These are phyloP conservation scores for Trissolcus japonicus DNA, from an alignment of 2,888 invertebrate genomes.

Conservation along the genomic window DNA sequence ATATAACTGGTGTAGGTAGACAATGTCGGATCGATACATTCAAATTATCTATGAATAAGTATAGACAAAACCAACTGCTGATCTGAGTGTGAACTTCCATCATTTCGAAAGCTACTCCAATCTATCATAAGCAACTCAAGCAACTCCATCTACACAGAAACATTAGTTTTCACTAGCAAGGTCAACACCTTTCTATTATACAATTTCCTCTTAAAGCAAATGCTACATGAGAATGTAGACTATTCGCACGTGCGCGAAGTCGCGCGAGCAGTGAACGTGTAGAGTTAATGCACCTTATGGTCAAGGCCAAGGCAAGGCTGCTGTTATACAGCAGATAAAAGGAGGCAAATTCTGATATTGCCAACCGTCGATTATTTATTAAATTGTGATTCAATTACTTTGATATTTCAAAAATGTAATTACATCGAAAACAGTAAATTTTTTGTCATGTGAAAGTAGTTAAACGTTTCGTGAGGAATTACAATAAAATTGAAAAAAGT, in stretches of 20 bases:
- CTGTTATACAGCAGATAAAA: slow-evolving; percentile 32
- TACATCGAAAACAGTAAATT: no score
- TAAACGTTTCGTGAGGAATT: no score
- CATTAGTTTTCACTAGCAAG: slow-evolving; percentile 52
- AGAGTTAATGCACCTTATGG: slow-evolving; percentile 48
- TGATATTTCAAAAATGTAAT: no score
- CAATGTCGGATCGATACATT: slow-evolving; percentile 14
- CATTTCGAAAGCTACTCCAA: slow-evolving; percentile 20
- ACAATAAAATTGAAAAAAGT: no score
- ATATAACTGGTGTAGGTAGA: slow-evolving; percentile 14
- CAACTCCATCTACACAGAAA: slow-evolving; percentile 26
- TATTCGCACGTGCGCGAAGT: slow-evolving; percentile 32
- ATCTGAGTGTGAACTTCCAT: slow-evolving; percentile 2
- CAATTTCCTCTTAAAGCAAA: slow-evolving; percentile 42
- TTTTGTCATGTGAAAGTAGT: no score
- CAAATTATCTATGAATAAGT: slow-evolving; percentile 24
- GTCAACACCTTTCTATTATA: slow-evolving; percentile 52
- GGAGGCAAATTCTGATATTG: slow-evolving; percentile 32
- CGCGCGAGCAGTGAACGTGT: slow-evolving; percentile 47
- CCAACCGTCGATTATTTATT: slow-evolving; percentile 36
- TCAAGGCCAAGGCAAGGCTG: slow-evolving; percentile 54
- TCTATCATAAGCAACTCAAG: not conserved
- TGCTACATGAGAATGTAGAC: slow-evolving; percentile 23
- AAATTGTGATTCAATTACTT: no score
- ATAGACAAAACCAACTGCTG: slow-evolving; percentile 8